Evolutionary conservation across 2,888 invertebrate genomes (phyloP).

Genomic region (Dinocampus coccinellae): DNA sequence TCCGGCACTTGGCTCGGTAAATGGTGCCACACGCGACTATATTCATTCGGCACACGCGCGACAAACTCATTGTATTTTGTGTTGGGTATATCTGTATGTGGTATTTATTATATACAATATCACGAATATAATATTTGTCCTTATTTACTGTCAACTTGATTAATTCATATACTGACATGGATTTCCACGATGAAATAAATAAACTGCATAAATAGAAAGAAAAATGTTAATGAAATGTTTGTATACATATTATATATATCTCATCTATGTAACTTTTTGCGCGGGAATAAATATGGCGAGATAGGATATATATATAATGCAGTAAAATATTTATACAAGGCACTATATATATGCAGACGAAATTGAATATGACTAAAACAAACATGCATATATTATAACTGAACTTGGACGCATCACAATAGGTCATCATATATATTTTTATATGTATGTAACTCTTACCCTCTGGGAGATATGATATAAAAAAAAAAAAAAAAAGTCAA

Average conservation of each 20-base stretch:
- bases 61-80: neutral
- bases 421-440: slow-evolving; percentile 10
- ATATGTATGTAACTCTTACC: too few species aligned
- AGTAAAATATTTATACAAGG: neutral
- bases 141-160: neutral
- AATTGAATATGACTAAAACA: slow-evolving; percentile 49
- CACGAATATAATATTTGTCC: neutral
- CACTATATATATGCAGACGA: neutral
- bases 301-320: neutral
- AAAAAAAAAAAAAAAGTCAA: neutral
- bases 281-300: too few species aligned
- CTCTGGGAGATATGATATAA: too few species aligned
- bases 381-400: slow-evolving; percentile 59
- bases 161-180: neutral
- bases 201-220: neutral
- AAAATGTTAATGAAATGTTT: too few species aligned
- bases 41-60: slow-evolving; percentile 43
- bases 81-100: neutral
- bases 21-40: slow-evolving; percentile 57
- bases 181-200: neutral
- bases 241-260: neutral
- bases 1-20: slow-evolving; percentile 47
- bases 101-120: neutral
- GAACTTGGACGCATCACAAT: slow-evolving; percentile 32
- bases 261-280: too few species aligned